Base-by-base conservation (phyloP, 1,140 invertebrate genomes). In the Euwallacea fornicatus region DNA sequence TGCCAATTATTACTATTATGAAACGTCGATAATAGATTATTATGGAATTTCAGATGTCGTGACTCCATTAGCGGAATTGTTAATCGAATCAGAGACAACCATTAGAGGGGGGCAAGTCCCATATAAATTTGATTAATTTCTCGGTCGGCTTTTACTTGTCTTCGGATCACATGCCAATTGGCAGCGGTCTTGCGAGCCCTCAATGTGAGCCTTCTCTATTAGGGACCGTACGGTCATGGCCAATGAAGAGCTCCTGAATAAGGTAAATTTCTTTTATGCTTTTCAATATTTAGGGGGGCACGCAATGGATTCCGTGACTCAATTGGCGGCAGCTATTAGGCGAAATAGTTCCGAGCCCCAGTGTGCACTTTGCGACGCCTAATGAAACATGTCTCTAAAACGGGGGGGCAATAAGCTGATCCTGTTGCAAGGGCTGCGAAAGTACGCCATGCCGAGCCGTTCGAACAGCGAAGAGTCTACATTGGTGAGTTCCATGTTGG, bases 381-480 rank as follows among this genome's bases (percentile, higher is more conserved):
- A 67, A 7, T 13, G 3, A 21, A 13, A 46, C 9, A 33, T 42
- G n/a, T 15, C n/a, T 10, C 7, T 11, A 33, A 47, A 53, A 13
- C 78, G 76, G 74, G 42, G 69, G 13, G 60, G 71, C 8, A 77
- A 76, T 42, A 79, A 76, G 58, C 62, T 81, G 41, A 74, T 76
- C 13, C 69, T 80, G 7, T 50, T 81, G 7, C 75, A 78, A 61
- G 78, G 79, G 6, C 68, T 81, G 3, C 73, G 79, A 56, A 77
- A 74, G 73, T 69, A 79, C 55, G 80, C 77, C 6, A 75, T 79
- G 78, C 74, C 77, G 9, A 77, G 75, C 54, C 78, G 80, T 62
- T 81, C 80, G 7, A 75, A 79, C 43, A 81, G 80, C 42, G 75
- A 77, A 55, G 74, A 73, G 50, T 77, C 78, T 4, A 66, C 76